Percentiles rank a stretch among this genome's conserved stretches.
Evolutionary conservation across 2,888 invertebrate genomes (phyloP).

Genomic region (Malthinus flaveolus): DNA sequence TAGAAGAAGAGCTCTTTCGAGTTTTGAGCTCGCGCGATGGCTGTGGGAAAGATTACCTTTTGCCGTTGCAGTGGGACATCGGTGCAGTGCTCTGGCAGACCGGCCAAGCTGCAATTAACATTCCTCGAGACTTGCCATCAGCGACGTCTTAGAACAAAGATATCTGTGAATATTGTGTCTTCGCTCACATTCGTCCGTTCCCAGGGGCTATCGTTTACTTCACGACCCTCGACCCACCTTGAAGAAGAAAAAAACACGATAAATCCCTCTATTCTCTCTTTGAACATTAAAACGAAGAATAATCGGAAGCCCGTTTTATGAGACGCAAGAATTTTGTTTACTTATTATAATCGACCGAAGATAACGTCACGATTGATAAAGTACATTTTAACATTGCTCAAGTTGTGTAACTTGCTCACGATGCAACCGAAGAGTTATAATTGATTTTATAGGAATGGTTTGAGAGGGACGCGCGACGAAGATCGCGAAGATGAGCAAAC

Average conservation of each 20-base stretch:
- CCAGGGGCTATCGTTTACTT: conserved; percentile 36
- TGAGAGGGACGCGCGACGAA: conserved; percentile 28
- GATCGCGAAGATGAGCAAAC: conserved; percentile 50
- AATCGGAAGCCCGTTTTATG: conserved; percentile 17
- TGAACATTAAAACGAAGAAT: background rate
- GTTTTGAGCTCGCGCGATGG: conserved; percentile 20
- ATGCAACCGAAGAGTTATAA: conserved; percentile 27
- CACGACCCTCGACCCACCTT: conserved; percentile 29
- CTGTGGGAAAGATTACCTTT: conserved; percentile 25
- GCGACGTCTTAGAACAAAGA: conserved; percentile 53
- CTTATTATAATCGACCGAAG: conserved; percentile 12
- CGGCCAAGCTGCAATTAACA: conserved; percentile 51
- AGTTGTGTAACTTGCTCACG: conserved; percentile 19
- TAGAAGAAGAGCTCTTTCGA: conserved; percentile 18
- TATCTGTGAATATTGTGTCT: conserved; percentile 45
- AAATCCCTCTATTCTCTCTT: background rate
- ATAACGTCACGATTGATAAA: conserved; percentile 15
- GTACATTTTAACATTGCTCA: conserved; percentile 13
- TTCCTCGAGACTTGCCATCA: conserved; percentile 53
- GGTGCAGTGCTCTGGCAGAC: conserved; percentile 42
- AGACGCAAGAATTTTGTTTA: conserved; percentile 15
- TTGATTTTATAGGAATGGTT: conserved; percentile 30
- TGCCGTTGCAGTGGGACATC: conserved; percentile 38
- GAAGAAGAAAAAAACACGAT: conserved; percentile 1
- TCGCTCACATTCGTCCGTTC: conserved; percentile 36